Evolutionary conservation across 2,797 vertebrate genomes (phyloP), one percentile per base, ranked within the genome.

Genomic region (Ceyx erithaca): DNA sequence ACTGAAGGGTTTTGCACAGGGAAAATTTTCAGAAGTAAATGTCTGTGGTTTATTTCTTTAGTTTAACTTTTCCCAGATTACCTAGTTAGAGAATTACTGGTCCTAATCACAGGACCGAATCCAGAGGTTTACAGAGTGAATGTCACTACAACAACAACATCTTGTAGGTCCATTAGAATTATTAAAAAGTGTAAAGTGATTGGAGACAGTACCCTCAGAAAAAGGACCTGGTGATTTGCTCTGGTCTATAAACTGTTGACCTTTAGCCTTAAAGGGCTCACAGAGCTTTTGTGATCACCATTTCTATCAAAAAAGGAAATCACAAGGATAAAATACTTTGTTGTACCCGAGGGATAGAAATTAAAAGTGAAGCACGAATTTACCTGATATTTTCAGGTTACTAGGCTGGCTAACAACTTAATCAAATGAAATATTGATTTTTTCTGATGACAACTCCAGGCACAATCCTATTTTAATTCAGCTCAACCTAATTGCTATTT

Each of bases 371-470:
- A 72, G 11, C 11, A 66, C 31, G 20, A 55, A 45, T 31, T 83
- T 85, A 66, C 10, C 31, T 13, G 18, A 31, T 84, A 55, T 69
- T 91, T 88, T 88, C 30, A 51, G 17, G 25, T 80, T 79, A 66
- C 31, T 83, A 62, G 43, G 5, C 55, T 89, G 46, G n/a, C 43
- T 89, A 89, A 87, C 6, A 78, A 25, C 40, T 94, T 85, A 58
- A 78, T 80, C 51, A 89, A 92, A 66, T 66, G 30, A 89, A 83
- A 83, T 87, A 91, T 25, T 80, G 62, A 78, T 78, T 92, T 93
- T 92, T 92, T 78, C 37, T 66, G 15, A 61, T 63, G 10, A 71
- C 23, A 90, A 14, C 31, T 66, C 28, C 18, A 78, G 75, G 49
- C 5, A 87, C 55, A 83, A 85, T 89, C 22, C 8, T 89, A n/a